Conservation (phyloP, 2,113 vertebrate species). For the Nyctibius bracteatus region DNA sequence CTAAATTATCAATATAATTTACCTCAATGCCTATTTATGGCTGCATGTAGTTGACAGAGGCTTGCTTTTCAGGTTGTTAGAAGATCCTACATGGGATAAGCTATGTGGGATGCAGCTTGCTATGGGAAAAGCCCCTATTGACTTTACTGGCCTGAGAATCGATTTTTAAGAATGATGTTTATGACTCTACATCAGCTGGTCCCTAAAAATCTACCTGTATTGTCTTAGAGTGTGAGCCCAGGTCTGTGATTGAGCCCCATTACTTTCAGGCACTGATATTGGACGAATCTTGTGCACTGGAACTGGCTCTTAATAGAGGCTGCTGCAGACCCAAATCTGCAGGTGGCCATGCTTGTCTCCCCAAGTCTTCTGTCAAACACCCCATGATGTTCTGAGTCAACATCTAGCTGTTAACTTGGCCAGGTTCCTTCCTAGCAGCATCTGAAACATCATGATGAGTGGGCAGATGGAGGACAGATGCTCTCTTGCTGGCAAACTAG, state of each 20-base stretch:
- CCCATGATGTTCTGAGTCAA: background rate
- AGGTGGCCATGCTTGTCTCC: background rate
- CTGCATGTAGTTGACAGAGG: background rate
- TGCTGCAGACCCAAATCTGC: background rate
- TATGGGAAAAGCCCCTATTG: background rate
- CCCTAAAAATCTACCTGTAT: background rate
- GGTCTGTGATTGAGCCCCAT: fast-evolving
- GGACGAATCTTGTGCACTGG: background rate
- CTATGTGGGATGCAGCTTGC: background rate
- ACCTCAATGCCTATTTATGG: background rate
- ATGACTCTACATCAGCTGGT: background rate
- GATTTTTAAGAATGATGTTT: background rate
- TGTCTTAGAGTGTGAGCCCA: background rate
- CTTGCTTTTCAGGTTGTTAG: background rate
- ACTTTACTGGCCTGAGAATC: background rate
- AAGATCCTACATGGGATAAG: background rate
- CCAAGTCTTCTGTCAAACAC: background rate
- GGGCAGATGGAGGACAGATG: background rate
- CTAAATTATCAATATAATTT: background rate
- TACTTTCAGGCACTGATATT: background rate
- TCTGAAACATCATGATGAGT: background rate
- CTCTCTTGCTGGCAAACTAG: background rate
- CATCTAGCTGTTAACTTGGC: background rate
- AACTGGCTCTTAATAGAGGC: background rate
- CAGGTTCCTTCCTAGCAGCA: background rate